Evolutionary conservation across 2,888 invertebrate species (phyloP), one percentile per base, ranked within the genome.

Genomic region (Zootermopsis nevadensis): DNA sequence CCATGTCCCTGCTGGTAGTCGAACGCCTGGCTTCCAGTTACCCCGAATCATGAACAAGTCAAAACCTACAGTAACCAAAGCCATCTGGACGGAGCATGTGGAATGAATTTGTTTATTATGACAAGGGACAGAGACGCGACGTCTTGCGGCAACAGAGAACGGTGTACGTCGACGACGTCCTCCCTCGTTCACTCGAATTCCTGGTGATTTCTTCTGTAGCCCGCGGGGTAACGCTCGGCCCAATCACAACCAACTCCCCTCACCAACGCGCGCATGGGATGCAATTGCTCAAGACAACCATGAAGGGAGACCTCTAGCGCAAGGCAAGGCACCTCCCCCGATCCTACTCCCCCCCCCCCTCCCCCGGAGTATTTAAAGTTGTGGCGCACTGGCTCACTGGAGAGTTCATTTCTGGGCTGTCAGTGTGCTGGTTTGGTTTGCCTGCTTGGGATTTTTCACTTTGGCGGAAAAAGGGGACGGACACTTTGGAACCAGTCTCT

Each of bases 371-470:
- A 60, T 60, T 60, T 60, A 60, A 60, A 60, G 60, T 60, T 60
- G 60, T 27, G n/a, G n/a, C 60, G 60, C 60, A 60, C 60, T 8
- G 60, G 27, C 27, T n/a, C 60, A 27, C 60, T 8, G 60, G 60
- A 60, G 60, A 60, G 60, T 60, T 60, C 60, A 60, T 60, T 60
- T 60, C 60, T 60, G 60, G 60, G n/a, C 27, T 60, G 60, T 60
- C 60, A 60, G 60, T 60, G 60, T 60, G 27, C n/a, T n/a, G 60
- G 60, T 60, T 60, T 60, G 60, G 60, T n/a, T 60, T 27, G 60
- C 60, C n/a, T 60, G 3, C 60, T 12, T 1, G 48, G 48, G 60
- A 27, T n/a, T 27, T n/a, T 8, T 60, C 27, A 55, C 3, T 48
- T 60, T 27, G 60, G 27, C 7, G n/a, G 2, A 60, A 27, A 27